Evolutionary conservation across 2,113 vertebrate species (phyloP).

Genomic region (Neoarius graeffei): DNA sequence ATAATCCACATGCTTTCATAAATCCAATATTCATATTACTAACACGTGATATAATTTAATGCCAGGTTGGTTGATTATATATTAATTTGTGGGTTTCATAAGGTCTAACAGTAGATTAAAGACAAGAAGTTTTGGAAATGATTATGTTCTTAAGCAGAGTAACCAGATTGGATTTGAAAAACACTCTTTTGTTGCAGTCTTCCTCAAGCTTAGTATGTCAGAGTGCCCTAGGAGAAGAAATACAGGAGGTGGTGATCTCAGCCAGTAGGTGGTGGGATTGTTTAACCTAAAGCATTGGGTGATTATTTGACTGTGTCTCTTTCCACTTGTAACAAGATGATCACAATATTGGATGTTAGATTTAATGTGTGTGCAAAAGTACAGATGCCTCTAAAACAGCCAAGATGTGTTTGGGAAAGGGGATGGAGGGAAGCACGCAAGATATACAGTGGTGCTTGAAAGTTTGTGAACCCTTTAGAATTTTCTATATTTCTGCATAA

Average conservation of each 20-base stretch:
- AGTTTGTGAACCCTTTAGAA: no score
- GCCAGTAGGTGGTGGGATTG: slow-evolving; percentile 30
- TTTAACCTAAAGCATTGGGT: neutral
- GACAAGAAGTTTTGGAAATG: neutral
- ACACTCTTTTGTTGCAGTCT: neutral
- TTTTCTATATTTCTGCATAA: no score
- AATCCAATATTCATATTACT: slow-evolving; percentile 32
- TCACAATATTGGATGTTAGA: neutral
- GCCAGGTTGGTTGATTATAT: slow-evolving; percentile 4
- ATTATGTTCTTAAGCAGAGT: neutral
- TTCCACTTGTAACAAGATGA: neutral
- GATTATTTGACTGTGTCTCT: neutral
- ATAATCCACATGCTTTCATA: slow-evolving; percentile 36
- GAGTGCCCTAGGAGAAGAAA: neutral
- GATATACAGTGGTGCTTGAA: no score
- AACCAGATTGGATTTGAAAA: neutral
- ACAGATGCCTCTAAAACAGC: neutral
- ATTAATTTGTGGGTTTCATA: slow-evolving; percentile 6
- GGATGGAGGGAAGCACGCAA: no score
- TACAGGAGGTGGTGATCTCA: neutral
- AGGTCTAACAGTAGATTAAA: neutral
- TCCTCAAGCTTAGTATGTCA: neutral
- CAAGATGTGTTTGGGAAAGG: neutral
- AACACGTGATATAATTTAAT: neutral
- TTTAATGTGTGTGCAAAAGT: neutral